These are phyloP conservation scores for Nansenia antarctica DNA, from an alignment of 2,113 vertebrate species.

Conservation along the genomic window DNA sequence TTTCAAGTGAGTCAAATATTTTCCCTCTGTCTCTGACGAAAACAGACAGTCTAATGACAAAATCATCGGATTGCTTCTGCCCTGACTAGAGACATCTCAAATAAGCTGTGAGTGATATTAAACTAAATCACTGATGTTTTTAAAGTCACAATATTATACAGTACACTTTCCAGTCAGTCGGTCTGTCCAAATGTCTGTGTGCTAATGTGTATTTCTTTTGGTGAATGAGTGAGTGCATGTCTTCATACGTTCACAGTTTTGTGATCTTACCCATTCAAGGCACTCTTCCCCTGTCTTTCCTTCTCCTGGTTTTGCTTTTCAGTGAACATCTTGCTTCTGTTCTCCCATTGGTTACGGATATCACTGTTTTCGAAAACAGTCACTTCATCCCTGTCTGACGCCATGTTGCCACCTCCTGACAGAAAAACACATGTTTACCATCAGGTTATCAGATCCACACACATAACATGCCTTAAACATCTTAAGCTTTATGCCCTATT, in stretches of 20 bases:
- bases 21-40: too few species aligned
- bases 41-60: too few species aligned
- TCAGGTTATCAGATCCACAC: not conserved
- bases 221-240: not conserved
- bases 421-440: not conserved
- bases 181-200: too few species aligned
- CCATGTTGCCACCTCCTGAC: not conserved
- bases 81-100: too few species aligned
- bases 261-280: slow-evolving; percentile 11
- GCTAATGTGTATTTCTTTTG: too few species aligned
- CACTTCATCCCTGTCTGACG: slow-evolving; percentile 4
- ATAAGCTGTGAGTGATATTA: too few species aligned
- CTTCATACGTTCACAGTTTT: not conserved
- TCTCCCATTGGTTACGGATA: slow-evolving; percentile 13
- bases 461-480: not conserved
- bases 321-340: not conserved
- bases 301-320: not conserved
- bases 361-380: not conserved
- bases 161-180: too few species aligned
- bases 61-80: too few species aligned
- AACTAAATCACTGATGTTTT: too few species aligned
- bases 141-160: too few species aligned
- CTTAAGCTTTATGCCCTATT: too few species aligned
- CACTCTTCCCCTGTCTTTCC: slow-evolving; percentile 7
- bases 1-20: too few species aligned